Conservation (phyloP, 2,797 vertebrate genomes). For the Galago senegalensis region DNA sequence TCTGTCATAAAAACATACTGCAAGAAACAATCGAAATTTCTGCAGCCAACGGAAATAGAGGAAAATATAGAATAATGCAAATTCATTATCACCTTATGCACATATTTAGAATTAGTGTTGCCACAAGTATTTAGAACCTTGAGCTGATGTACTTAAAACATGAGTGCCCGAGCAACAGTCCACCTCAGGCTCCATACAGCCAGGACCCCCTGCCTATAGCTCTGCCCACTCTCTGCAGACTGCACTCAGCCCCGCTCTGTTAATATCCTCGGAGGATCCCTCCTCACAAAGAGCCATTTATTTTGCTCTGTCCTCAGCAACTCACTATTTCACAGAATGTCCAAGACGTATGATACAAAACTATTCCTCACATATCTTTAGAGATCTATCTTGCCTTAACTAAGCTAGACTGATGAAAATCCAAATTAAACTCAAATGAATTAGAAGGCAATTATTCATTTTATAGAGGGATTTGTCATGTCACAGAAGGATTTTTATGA, state of each 20-base stretch:
- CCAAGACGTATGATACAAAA: neutral
- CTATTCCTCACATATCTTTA: neutral
- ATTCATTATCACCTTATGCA: neutral
- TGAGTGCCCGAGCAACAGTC: neutral
- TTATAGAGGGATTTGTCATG: constrained; percentile 23
- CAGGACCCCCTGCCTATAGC: neutral
- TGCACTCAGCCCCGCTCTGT: neutral
- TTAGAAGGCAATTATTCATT: constrained; percentile 46
- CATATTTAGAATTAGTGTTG: neutral
- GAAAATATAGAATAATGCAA: neutral
- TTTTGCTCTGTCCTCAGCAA: neutral
- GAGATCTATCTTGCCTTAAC: constrained; percentile 13
- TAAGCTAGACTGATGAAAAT: constrained; percentile 50
- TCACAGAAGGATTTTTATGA: constrained; percentile 35
- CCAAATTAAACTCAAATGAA: constrained; percentile 63
- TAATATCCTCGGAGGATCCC: neutral
- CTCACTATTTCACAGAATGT: neutral
- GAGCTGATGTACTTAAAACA: neutral
- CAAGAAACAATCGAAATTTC: neutral
- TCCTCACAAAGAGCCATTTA: neutral
- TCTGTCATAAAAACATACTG: constrained; percentile 2
- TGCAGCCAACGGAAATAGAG: neutral
- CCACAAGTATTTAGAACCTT: neutral
- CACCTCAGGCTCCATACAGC: neutral
- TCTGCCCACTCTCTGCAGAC: neutral